Conservation (phyloP, 2,797 vertebrate species). For the Eulemur rubriventer region DNA sequence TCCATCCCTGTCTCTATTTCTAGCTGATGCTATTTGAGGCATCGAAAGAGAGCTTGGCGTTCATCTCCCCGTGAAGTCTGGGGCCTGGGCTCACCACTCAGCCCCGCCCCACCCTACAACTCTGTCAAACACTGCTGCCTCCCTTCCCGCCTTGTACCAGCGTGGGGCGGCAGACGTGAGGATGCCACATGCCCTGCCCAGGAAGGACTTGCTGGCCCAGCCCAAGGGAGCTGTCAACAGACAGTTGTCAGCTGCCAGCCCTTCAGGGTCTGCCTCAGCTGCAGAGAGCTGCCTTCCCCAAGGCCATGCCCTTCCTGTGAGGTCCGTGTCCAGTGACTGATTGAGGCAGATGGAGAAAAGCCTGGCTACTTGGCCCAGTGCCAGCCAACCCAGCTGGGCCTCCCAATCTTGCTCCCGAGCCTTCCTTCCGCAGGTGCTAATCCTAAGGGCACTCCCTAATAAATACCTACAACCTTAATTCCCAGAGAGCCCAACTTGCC, state of each 20-base stretch:
- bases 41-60: not conserved
- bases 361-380: not conserved
- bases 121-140: not conserved
- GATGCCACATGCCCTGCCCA: not conserved
- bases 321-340: not conserved
- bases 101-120: too few relatives aligned
- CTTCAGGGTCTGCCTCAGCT: not conserved
- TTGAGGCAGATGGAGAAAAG: not conserved
- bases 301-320: too few relatives aligned
- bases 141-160: not conserved
- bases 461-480: not conserved
- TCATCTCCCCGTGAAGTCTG: not conserved
- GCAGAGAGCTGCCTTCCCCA: not conserved
- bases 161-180: rapidly evolving
- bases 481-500: not conserved
- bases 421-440: not conserved
- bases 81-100: not conserved
- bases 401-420: too few relatives aligned
- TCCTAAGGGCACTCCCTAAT: not conserved
- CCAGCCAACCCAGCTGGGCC: too few relatives aligned
- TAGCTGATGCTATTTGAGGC: not conserved
- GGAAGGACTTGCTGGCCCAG: not conserved
- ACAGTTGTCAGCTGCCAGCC: not conserved
- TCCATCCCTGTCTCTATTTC: not conserved
- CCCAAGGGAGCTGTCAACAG: not conserved